Percentiles rank a stretch among this genome's conserved stretches.
These are phyloP conservation scores for Arctocebus calabarensis DNA, from an alignment of 2,797 vertebrate species.

Conservation along the genomic window DNA sequence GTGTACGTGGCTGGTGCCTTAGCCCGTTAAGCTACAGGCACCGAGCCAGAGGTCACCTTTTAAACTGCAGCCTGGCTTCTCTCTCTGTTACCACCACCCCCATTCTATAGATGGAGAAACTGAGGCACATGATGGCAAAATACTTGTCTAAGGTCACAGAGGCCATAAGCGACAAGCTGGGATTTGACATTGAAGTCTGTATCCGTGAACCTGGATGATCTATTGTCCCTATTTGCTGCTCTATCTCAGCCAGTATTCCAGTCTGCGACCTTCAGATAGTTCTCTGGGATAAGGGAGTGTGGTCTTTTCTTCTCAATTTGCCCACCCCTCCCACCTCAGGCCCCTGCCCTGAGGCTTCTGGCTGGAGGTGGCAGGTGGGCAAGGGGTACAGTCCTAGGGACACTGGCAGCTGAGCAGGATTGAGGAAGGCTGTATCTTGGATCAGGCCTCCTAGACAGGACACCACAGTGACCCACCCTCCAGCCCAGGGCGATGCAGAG, in stretches of 20 bases:
- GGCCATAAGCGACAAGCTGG: neutral
- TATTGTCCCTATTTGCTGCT: neutral
- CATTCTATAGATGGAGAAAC: neutral
- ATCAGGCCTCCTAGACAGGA: neutral
- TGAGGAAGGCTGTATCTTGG: neutral
- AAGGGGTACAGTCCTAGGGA: neutral
- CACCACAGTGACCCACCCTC: rapidly evolving
- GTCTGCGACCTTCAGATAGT: neutral
- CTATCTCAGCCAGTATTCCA: too few species aligned
- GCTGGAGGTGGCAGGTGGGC: neutral
- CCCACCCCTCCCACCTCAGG: neutral
- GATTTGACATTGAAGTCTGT: neutral
- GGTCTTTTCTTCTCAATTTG: neutral
- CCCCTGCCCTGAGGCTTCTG: neutral
- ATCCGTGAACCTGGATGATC: neutral
- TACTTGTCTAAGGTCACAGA: neutral
- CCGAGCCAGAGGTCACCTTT: too few species aligned
- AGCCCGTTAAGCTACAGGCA: too few species aligned
- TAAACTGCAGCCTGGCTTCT: too few species aligned
- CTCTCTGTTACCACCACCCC: neutral
- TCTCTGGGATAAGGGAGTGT: neutral
- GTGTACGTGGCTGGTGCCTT: too few species aligned
- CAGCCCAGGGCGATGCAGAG: neutral
- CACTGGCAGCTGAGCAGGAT: rapidly evolving
- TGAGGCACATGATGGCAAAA: neutral